Evolutionary conservation across 2,797 vertebrate genomes (phyloP).

Genomic region (Malurus leucopterus): DNA sequence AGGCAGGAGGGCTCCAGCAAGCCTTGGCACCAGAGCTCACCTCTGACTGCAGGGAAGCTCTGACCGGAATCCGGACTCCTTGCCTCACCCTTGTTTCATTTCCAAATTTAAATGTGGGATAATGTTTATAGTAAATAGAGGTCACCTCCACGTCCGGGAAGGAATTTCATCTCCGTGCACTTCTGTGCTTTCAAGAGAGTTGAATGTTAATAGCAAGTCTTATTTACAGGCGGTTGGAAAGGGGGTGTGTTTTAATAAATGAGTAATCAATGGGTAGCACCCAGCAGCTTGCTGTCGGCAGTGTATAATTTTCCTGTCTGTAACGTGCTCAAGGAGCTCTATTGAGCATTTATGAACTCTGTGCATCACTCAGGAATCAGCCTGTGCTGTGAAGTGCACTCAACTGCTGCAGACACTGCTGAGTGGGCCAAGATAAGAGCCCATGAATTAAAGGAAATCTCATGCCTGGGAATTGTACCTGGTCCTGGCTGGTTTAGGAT

Average conservation of each 20-base stretch:
- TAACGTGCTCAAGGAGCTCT: neutral
- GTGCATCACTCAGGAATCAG: neutral
- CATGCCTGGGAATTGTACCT: too few relatives aligned
- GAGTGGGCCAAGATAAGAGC: neutral
- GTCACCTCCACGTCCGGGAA: neutral
- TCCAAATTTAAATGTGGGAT: conserved; percentile 19
- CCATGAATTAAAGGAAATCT: neutral
- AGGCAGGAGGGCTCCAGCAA: neutral
- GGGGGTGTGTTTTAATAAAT: neutral
- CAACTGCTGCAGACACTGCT: neutral
- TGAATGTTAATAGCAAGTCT: neutral
- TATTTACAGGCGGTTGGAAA: neutral
- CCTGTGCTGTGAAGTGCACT: neutral
- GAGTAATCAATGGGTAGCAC: conserved; percentile 14
- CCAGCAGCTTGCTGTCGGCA: neutral
- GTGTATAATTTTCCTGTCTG: neutral
- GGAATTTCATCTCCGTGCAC: neutral
- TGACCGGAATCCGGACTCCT: neutral
- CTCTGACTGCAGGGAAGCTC: neutral
- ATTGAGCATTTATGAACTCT: neutral
- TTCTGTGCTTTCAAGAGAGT: neutral
- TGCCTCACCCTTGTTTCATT: conserved; percentile 6
- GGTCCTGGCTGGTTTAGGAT: neutral
- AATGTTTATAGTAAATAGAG: conserved; percentile 12
- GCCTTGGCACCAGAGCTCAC: neutral